Evolutionary conservation across 2,113 vertebrate species (phyloP), one percentile per base, ranked within the genome.

Genomic region (Oreochromis niloticus): DNA sequence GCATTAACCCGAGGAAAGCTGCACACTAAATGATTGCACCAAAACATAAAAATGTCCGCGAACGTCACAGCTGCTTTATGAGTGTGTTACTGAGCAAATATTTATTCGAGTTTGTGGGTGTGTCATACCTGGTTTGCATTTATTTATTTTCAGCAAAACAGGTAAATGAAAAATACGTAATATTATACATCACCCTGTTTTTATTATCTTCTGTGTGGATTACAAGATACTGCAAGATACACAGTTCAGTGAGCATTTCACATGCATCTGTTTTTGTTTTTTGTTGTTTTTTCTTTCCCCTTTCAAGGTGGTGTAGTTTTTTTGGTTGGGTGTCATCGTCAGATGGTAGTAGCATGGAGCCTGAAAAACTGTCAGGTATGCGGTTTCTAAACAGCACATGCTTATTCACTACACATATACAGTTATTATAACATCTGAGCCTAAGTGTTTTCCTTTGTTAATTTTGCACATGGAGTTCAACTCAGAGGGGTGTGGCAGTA

Each of bases 281-380:
- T 68, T 41, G 10, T 41, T 7, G 10, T 68, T 41, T 43, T 78
- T 46, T 80, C 54, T 78, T 87, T 75, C 41, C 13, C 80, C 12
- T 81, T 78, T 61, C 36, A 78, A 87, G 91, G 56, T 50, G 24
- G 34, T 81, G 52, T 12, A 57, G 27, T 80, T 46, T 73, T 46
- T 48, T 30, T 75, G 16, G 16, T 43, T 73, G 36, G 36, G 22
- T 14, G 22, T 57, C 68, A 71, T 80, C 78, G n/a, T 61, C 79
- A 17, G 7, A 59, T 82, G 63, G 78, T 19, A 43, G 22, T 2
- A 80, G 52, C 52, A 61, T 34, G 50, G 43, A 81, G 32, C 34
- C 78, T 78, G 8, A 68, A 57, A 59, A 83, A 27, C 32, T 61
- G 56, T 79, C 86, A 90, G 86, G 89, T 92, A 91, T 83, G 83